Percentiles rank a stretch among this genome's conserved stretches.
Evolutionary conservation across 2,888 invertebrate genomes (phyloP).

Genomic region (Archaeoteleia sp.): DNA sequence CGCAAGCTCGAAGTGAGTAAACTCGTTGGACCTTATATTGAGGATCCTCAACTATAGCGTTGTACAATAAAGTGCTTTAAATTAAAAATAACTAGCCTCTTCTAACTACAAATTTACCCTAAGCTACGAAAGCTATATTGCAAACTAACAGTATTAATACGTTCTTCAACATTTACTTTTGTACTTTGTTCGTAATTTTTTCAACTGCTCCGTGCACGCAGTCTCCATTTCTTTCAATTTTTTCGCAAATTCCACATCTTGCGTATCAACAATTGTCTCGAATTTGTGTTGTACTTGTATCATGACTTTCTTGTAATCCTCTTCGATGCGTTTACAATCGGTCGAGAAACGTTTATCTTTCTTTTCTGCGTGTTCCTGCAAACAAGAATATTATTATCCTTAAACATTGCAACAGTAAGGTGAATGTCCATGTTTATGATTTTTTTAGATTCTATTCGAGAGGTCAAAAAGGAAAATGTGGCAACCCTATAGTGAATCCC

Average conservation of each 20-base stretch:
- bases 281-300: slow-evolving; percentile 77
- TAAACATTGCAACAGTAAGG: too few relatives aligned
- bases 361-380: slow-evolving; percentile 79
- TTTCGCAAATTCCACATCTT: slow-evolving; percentile 74
- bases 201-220: slow-evolving; percentile 63
- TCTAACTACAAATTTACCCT: slow-evolving; percentile 67
- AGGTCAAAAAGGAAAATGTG: slow-evolving; percentile 8
- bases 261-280: slow-evolving; percentile 75
- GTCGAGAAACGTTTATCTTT: slow-evolving; percentile 80
- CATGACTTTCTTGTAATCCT: slow-evolving; percentile 79
- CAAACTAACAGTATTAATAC: slow-evolving; percentile 66
- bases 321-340: slow-evolving; percentile 80
- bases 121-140: slow-evolving; percentile 69
- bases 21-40: slow-evolving; percentile 59
- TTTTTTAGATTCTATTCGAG: neutral
- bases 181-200: slow-evolving; percentile 71
- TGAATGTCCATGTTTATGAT: too few relatives aligned
- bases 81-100: slow-evolving; percentile 72
- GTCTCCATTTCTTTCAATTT: slow-evolving; percentile 65
- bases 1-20: slow-evolving; percentile 16
- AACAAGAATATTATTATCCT: slow-evolving; percentile 11
- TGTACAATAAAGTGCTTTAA: slow-evolving; percentile 72
- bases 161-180: slow-evolving; percentile 71
- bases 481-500: too few relatives aligned
- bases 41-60: slow-evolving; percentile 56